Evolutionary conservation across 2,113 vertebrate species (phyloP), one percentile per base, ranked within the genome.

Genomic region (Solea solea): DNA sequence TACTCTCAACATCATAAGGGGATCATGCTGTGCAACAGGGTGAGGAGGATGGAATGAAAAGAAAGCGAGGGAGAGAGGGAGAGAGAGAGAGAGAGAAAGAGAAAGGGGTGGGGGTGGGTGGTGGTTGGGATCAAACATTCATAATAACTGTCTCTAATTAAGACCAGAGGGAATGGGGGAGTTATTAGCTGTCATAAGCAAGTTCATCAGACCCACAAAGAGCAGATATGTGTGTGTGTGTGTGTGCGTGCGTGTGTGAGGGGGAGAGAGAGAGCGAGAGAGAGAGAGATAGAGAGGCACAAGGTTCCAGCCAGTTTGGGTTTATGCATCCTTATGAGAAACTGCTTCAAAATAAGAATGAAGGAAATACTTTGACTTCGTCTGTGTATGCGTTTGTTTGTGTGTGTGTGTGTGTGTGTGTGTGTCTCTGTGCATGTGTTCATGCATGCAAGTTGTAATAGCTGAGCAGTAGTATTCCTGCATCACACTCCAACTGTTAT

Each of bases 151-250:
- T 80, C 74, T 84, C 80, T 92, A 92, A 92, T 92, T 91, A 90
- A 89, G 81, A 86, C 89, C 87, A 78, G 72, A 63, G 87, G 89
- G 89, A 83, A 74, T 81, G 79, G 72, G 82, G 81, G 81, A 90
- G 87, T 91, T 92, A 92, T 92, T 92, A 91, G 85, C 88, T 88
- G 86, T 87, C 88, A 92, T 90, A 92, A 91, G 88, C 84, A 89
- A 86, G 75, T 91, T 89, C 84, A 88, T 86, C 84, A 85, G 69
- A 82, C 67, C 72, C 64, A 84, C 68, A 69, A 80, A 84, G 82
- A 81, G 74, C 48, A 76, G 27, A 84, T 81, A 59, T 34, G 56
- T 39, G 44, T 52, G 53, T 80, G 52, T 64, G 42, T 56, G 54
- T 77, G 59, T 58, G n/a, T n/a, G n/a, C n/a, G 44, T 52, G 53